Conservation (phyloP, 2,113 vertebrate genomes). For the Campylomormyrus numenius region DNA sequence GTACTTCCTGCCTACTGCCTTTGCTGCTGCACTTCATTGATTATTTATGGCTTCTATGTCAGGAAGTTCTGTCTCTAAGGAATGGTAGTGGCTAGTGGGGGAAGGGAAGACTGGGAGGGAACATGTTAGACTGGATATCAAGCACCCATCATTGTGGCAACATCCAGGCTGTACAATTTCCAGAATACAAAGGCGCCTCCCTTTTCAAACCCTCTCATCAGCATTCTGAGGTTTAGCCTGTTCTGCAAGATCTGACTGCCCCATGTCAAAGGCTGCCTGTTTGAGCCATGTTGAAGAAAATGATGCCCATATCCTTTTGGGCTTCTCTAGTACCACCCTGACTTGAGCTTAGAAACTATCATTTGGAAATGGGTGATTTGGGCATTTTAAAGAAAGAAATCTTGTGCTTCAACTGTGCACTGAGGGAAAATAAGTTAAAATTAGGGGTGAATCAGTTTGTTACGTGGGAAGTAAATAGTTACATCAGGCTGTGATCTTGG, state of each 20-base stretch:
- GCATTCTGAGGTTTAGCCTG: not conserved
- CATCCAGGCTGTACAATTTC: not conserved
- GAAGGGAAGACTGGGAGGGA: constrained; percentile 20
- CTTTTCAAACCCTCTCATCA: not conserved
- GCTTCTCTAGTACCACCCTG: not conserved
- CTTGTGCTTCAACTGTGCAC: not conserved
- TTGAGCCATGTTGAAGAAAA: not conserved
- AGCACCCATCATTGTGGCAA: not conserved
- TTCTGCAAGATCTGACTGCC: not conserved
- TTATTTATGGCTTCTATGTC: constrained; percentile 54
- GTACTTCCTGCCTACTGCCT: constrained; percentile 39
- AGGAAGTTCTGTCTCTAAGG: constrained; percentile 34
- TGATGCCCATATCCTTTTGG: not conserved
- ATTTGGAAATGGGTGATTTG: not conserved
- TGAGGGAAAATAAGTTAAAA: not conserved
- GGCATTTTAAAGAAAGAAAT: not conserved
- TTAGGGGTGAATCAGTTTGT: not conserved
- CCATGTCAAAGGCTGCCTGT: not conserved
- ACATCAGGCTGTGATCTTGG: not conserved
- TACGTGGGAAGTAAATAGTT: not conserved
- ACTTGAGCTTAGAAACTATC: not conserved
- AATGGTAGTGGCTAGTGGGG: constrained; percentile 19
- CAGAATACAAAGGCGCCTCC: not conserved
- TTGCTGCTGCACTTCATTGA: constrained; percentile 58
- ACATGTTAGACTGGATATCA: not conserved